These are phyloP conservation scores for Itoplectis maculator DNA, from an alignment of 2,888 invertebrate species.

Conservation along the genomic window DNA sequence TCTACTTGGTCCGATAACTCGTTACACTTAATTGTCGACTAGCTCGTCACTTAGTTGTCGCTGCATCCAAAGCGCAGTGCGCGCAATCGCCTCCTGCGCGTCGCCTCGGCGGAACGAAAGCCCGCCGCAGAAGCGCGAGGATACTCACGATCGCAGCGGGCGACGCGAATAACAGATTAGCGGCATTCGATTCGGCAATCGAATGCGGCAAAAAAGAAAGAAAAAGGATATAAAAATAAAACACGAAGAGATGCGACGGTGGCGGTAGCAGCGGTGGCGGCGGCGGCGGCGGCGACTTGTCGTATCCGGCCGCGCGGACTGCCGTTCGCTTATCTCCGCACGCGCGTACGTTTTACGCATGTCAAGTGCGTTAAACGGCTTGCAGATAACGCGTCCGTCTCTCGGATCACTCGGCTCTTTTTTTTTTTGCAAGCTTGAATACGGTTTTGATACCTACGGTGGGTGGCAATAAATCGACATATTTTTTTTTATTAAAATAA, in stretches of 20 bases:
- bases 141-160: conserved; percentile 60
- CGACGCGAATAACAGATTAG: conserved; percentile 81
- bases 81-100: no score
- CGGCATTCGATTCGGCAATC: conserved; percentile 80
- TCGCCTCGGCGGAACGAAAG: no score
- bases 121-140: no score
- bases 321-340: conserved; percentile 38
- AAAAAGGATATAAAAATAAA: no score
- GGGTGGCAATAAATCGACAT: no score
- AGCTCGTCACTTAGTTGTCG: no score
- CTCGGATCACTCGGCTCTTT: background rate
- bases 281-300: conserved; percentile 11
- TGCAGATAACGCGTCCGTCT: background rate
- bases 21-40: no score
- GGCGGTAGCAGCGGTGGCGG: background rate
- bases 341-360: conserved; percentile 39
- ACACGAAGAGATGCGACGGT: no score
- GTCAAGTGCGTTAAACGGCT: conserved; percentile 16
- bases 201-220: conserved; percentile 64
- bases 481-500: background rate
- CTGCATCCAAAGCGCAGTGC: no score
- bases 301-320: conserved; percentile 49
- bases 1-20: no score
- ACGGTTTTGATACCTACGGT: no score
- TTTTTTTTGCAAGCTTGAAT: no score